Conservation (phyloP, 2,113 vertebrate species). For the Gorsachius goisagi region DNA sequence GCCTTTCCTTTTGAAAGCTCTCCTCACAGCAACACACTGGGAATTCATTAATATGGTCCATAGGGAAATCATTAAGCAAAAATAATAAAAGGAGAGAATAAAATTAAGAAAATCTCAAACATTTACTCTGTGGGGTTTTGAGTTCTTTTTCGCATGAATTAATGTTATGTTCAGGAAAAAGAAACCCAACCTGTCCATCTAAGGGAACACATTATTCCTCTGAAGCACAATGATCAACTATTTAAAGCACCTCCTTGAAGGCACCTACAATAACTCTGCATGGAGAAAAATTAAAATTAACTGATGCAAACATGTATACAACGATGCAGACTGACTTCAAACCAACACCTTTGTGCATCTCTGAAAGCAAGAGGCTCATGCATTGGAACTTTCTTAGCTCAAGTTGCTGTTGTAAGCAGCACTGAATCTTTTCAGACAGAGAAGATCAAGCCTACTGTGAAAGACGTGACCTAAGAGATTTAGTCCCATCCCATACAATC, state of each 20-base stretch:
- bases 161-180: not conserved
- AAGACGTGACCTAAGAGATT: not conserved
- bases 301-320: not conserved
- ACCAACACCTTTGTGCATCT: not conserved
- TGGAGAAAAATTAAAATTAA: not conserved
- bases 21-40: not conserved
- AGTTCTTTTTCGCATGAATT: not conserved
- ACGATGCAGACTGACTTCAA: rapidly evolving
- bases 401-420: not conserved
- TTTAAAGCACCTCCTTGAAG: not conserved
- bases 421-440: not conserved
- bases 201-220: not conserved
- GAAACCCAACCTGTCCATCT: not conserved
- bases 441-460: too few species aligned
- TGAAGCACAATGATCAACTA: not conserved
- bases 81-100: not conserved
- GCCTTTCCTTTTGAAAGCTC: not conserved
- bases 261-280: not conserved
- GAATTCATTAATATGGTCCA: not conserved
- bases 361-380: not conserved
- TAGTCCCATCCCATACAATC: not conserved
- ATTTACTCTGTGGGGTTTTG: not conserved
- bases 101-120: not conserved
- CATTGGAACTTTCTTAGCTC: not conserved
- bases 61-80: not conserved